phyloP scores from a whole-genome alignment of 1,140 invertebrate genomes.

The Rhopalosiphum maidis region DNA sequence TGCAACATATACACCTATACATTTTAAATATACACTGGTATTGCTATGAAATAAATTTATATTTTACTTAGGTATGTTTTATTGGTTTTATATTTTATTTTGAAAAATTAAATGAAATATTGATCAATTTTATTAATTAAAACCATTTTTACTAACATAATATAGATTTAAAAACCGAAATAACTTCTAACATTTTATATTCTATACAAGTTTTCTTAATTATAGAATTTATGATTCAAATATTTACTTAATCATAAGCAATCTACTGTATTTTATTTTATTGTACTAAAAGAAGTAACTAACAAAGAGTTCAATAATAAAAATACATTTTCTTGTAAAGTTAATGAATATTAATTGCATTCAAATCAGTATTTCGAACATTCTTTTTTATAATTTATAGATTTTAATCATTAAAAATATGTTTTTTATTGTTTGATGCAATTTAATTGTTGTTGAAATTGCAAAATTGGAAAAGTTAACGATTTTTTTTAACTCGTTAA shows the following conservation, averaged over 20 bases:
- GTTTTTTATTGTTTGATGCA: too few relatives aligned
- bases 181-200: not conserved
- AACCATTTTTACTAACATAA: not conserved
- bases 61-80: not conserved
- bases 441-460: too few relatives aligned
- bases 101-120: not conserved
- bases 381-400: not conserved
- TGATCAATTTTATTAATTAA: not conserved
- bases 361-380: not conserved
- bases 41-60: too few relatives aligned
- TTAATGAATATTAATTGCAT: not conserved
- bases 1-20: too few relatives aligned
- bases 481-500: too few relatives aligned
- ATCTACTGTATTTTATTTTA: not conserved
- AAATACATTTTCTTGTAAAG: not conserved
- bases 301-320: not conserved
- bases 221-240: not conserved
- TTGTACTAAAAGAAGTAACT: not conserved
- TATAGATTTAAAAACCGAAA: not conserved
- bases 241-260: not conserved
- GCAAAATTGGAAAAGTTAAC: too few relatives aligned
- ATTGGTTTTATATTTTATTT: not conserved
- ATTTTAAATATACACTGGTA: too few relatives aligned
- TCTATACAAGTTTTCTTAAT: not conserved
- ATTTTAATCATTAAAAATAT: not conserved